Conservation (phyloP, 1,140 invertebrate genomes). For the Trichomalopsis sarcophagae region DNA sequence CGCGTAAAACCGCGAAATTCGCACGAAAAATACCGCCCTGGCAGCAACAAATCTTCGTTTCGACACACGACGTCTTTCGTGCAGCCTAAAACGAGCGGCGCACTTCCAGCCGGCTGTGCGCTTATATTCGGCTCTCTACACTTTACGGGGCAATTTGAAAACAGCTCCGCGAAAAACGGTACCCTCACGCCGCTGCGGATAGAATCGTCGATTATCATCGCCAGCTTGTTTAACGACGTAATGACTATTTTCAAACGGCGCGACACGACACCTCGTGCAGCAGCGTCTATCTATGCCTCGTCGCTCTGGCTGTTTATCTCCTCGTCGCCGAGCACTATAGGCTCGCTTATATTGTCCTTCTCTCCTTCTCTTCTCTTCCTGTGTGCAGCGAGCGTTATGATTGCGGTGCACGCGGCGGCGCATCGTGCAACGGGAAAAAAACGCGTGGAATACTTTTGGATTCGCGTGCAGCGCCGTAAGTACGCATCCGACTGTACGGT, state of each 20-base stretch:
- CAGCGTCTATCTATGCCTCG: background rate
- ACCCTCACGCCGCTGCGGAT: too few relatives aligned
- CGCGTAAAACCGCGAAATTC: background rate
- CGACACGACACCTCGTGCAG: conserved; percentile 18
- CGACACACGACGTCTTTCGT: background rate
- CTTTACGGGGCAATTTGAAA: background rate
- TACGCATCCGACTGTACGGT: background rate
- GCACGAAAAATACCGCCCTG: background rate
- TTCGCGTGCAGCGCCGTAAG: background rate
- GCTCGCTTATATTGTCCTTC: conserved; percentile 23
- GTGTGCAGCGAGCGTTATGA: conserved; percentile 10
- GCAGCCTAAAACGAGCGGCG: background rate
- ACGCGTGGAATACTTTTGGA: background rate
- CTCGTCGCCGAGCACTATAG: background rate
- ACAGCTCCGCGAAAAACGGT: conserved; percentile 9
- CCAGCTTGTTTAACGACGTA: conserved; percentile 37
- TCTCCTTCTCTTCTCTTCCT: conserved; percentile 11
- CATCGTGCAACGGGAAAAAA: background rate
- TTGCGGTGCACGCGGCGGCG: background rate
- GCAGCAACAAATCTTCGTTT: background rate
- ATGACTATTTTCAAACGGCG: conserved; percentile 38
- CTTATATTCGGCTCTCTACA: background rate
- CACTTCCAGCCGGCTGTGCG: background rate
- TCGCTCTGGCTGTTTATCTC: background rate
- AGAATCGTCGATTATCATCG: conserved; percentile 40